A percentile compares a stretch with the other conserved stretches of the same genome.
phyloP scores from a whole-genome alignment of 2,888 invertebrate species.

The Lochmaea crataegi region DNA sequence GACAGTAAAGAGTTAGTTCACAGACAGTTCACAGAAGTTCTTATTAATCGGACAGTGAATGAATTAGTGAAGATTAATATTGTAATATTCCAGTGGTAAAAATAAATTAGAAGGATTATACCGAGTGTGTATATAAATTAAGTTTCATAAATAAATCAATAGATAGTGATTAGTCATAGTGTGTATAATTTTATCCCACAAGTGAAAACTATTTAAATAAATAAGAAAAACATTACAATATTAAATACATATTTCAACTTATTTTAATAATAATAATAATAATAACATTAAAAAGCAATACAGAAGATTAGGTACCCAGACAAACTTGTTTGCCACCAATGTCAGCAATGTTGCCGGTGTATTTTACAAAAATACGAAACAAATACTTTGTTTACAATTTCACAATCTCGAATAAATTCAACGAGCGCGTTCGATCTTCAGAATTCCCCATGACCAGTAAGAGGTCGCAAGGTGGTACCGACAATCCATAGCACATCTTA shows the following conservation, averaged over 20 bases:
- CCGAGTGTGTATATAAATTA: no score
- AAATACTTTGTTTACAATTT: not conserved
- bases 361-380: not conserved
- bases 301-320: not conserved
- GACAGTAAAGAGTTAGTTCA: no score
- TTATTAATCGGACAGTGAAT: no score
- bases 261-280: not conserved
- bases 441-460: constrained; percentile 11
- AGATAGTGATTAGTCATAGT: no score
- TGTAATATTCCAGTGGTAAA: no score
- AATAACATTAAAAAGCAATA: not conserved
- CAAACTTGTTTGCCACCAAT: not conserved
- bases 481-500: not conserved
- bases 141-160: no score
- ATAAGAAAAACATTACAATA: no score
- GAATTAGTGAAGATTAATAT: no score
- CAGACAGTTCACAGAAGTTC: no score
- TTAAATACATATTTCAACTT: not conserved
- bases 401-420: not conserved
- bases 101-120: no score
- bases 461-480: constrained; percentile 10
- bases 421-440: not conserved
- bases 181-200: no score
- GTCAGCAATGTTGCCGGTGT: not conserved
- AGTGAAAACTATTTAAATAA: no score